These are phyloP conservation scores for Sardina pilchardus DNA, from an alignment of 2,113 vertebrate species.

Conservation along the genomic window DNA sequence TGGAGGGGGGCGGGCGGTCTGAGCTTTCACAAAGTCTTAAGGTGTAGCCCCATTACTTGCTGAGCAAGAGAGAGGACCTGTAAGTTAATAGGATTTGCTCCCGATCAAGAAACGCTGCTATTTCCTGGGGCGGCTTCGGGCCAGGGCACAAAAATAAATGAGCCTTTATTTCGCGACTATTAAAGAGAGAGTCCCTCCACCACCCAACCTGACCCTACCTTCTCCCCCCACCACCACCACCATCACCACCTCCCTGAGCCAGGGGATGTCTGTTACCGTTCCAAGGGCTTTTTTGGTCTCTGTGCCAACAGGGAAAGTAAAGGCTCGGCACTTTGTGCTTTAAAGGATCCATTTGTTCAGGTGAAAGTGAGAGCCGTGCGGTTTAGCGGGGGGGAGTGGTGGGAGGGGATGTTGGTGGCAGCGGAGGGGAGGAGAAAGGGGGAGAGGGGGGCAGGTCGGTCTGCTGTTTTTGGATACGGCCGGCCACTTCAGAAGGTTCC, in stretches of 20 bases:
- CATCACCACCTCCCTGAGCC: background rate
- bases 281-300: constrained; percentile 45
- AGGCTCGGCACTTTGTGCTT: constrained; percentile 68
- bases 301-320: background rate
- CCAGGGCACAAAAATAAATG: constrained; percentile 73
- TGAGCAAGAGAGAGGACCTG: constrained; percentile 59
- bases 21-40: constrained; percentile 60
- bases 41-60: constrained; percentile 68
- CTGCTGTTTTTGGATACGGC: background rate
- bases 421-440: background rate
- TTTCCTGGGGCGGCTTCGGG: constrained; percentile 74
- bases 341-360: constrained; percentile 73
- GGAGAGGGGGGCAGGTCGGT: background rate
- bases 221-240: constrained; percentile 36
- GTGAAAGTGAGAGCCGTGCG: constrained; percentile 68
- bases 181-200: constrained; percentile 38
- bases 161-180: constrained; percentile 69
- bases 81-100: constrained; percentile 75
- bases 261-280: constrained; percentile 61
- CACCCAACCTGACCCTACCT: constrained; percentile 1
- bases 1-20: constrained; percentile 49
- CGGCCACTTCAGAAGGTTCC: background rate
- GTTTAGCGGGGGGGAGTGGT: constrained; percentile 38
- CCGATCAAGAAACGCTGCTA: constrained; percentile 69
- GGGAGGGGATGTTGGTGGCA: background rate